Conservation (phyloP, 2,888 invertebrate genomes). For the Dynastes tityus region DNA sequence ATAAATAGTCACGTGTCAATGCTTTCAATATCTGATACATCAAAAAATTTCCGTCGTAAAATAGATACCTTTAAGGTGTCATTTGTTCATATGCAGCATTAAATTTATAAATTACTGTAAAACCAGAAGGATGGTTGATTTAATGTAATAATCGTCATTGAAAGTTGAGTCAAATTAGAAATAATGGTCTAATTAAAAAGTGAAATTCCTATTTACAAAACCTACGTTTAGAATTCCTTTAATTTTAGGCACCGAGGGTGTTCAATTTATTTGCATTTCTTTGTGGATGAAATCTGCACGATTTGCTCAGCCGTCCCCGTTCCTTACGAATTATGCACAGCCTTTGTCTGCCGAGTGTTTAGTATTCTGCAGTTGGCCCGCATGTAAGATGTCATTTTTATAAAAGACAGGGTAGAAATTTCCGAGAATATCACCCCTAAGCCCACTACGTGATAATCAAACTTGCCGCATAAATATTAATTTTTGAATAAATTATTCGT, state of each 20-base stretch:
- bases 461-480: slow-evolving; percentile 46
- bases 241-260: slow-evolving; percentile 12
- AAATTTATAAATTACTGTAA: too few species aligned
- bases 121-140: too few species aligned
- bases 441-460: slow-evolving; percentile 44
- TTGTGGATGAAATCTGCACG: slow-evolving; percentile 24
- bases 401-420: slow-evolving; percentile 33
- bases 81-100: too few species aligned
- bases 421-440: slow-evolving; percentile 34
- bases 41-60: too few species aligned
- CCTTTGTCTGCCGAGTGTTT: slow-evolving; percentile 37
- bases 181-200: too few species aligned
- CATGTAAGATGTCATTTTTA: slow-evolving; percentile 47
- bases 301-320: slow-evolving; percentile 28
- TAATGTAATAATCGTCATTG: too few species aligned
- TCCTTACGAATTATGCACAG: slow-evolving; percentile 35
- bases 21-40: too few species aligned
- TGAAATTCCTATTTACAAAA: neutral
- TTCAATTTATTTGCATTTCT: slow-evolving; percentile 43
- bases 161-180: too few species aligned
- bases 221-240: slow-evolving; percentile 23
- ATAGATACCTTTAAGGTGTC: too few species aligned
- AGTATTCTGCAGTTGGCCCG: slow-evolving; percentile 36
- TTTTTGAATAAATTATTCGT: slow-evolving; percentile 45
- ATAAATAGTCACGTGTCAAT: too few species aligned